A percentile compares a stretch with the other conserved stretches of the same genome.
Evolutionary conservation across 1,140 invertebrate species (phyloP).

Genomic region (Sitophilus oryzae): DNA sequence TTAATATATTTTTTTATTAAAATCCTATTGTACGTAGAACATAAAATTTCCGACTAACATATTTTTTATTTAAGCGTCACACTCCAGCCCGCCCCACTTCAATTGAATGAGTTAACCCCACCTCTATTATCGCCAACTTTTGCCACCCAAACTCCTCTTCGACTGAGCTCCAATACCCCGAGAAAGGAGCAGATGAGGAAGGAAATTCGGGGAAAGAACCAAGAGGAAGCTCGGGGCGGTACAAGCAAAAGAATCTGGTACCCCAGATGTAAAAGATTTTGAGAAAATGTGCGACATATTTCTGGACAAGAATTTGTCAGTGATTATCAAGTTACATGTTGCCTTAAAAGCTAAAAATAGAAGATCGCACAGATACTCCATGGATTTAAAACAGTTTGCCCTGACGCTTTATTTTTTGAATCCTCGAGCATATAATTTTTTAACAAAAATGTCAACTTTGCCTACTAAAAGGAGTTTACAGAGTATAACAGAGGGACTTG

Average conservation of each 20-base stretch:
- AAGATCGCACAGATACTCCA: background rate
- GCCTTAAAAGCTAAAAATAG: constrained; percentile 6
- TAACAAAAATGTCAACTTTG: background rate
- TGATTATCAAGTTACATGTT: constrained; percentile 7
- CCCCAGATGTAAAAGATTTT: background rate
- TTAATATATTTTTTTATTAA: no score
- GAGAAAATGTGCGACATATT: background rate
- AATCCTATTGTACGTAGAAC: no score
- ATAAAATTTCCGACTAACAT: no score
- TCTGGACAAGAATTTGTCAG: background rate
- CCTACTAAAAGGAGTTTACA: constrained; percentile 9
- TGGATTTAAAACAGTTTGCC: constrained; percentile 13
- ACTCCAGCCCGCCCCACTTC: no score
- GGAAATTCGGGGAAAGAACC: background rate
- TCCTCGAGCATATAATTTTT: no score
- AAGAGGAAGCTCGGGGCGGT: background rate
- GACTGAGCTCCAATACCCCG: background rate
- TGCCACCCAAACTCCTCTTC: no score
- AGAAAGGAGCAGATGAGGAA: background rate
- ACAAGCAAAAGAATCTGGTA: background rate
- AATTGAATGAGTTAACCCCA: no score
- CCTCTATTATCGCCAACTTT: no score
- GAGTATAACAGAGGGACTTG: background rate
- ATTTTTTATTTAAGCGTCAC: no score
- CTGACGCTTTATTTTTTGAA: constrained; percentile 11